phyloP scores from a whole-genome alignment of 2,113 vertebrate genomes.

The Accipiter cooperii region DNA sequence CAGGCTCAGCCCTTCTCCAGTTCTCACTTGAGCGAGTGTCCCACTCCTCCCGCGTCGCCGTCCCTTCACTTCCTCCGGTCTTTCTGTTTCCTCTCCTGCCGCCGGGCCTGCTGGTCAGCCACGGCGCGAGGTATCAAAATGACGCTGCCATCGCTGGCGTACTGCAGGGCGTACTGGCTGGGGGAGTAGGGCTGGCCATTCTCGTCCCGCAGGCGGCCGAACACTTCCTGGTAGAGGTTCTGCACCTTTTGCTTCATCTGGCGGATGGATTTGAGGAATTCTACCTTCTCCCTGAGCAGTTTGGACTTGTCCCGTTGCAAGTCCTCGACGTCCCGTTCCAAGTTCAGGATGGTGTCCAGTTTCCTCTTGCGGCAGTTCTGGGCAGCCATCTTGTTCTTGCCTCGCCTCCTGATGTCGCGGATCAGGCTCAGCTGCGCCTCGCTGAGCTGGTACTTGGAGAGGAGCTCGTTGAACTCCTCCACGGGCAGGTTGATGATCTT shows the following conservation, averaged over 20 bases:
- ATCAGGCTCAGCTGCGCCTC: constrained; percentile 95
- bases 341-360: constrained; percentile 94
- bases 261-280: constrained; percentile 89
- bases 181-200: constrained; percentile 91
- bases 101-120: constrained; percentile 78
- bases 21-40: constrained; percentile 51
- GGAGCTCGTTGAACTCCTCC: constrained; percentile 97
- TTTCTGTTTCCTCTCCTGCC: constrained; percentile 91
- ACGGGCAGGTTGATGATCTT: constrained; percentile 98
- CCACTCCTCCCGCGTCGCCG: constrained; percentile 3
- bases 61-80: constrained; percentile 92
- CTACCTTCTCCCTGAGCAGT: constrained; percentile 94
- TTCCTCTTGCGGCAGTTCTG: constrained; percentile 99
- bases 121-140: constrained; percentile 83
- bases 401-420: constrained; percentile 91
- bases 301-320: constrained; percentile 88
- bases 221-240: constrained; percentile 93
- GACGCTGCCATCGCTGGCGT: constrained; percentile 86
- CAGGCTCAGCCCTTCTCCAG: constrained; percentile 73
- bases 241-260: constrained; percentile 99
- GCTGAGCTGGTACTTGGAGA: constrained; percentile 93
- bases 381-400: constrained; percentile 98
- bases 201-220: constrained; percentile 89
- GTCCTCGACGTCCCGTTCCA: constrained; percentile 94
- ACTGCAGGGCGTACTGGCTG: constrained; percentile 89